Evolutionary conservation across 2,113 vertebrate species (phyloP).

Genomic region (Sylvilagus bachmani): DNA sequence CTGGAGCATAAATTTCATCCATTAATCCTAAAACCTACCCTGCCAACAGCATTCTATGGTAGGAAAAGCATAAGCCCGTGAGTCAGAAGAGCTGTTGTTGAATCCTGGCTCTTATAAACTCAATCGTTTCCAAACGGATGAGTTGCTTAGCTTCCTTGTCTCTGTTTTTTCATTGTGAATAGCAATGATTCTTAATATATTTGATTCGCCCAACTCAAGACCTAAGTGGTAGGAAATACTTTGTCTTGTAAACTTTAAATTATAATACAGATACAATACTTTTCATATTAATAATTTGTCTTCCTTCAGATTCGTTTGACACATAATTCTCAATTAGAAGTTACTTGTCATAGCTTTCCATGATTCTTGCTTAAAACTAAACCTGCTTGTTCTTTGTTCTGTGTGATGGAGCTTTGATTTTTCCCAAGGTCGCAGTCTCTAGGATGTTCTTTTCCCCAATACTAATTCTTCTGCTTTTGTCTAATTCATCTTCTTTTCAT

Average conservation of each 20-base stretch:
- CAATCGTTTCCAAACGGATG: slow-evolving; percentile 54
- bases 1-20: slow-evolving; percentile 55
- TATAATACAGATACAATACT: not conserved
- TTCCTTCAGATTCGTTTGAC: not conserved
- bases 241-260: not conserved
- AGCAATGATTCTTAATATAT: slow-evolving; percentile 20
- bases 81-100: slow-evolving; percentile 53
- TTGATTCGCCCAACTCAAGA: not conserved
- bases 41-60: slow-evolving; percentile 23
- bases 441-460: not conserved
- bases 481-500: not conserved
- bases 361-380: slow-evolving; percentile 1
- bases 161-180: slow-evolving; percentile 24
- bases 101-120: slow-evolving; percentile 50
- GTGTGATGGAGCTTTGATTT: not conserved
- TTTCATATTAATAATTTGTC: not conserved
- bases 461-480: not conserved
- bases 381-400: not conserved
- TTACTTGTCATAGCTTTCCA: not conserved
- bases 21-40: slow-evolving; percentile 62
- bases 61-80: slow-evolving; percentile 24
- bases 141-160: not conserved
- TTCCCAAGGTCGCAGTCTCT: not conserved
- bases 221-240: slow-evolving; percentile 22
- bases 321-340: not conserved